A percentile compares a stretch with the other conserved stretches of the same genome.
Evolutionary conservation across 2,797 vertebrate genomes (phyloP).

Genomic region (Xerus rutilus): DNA sequence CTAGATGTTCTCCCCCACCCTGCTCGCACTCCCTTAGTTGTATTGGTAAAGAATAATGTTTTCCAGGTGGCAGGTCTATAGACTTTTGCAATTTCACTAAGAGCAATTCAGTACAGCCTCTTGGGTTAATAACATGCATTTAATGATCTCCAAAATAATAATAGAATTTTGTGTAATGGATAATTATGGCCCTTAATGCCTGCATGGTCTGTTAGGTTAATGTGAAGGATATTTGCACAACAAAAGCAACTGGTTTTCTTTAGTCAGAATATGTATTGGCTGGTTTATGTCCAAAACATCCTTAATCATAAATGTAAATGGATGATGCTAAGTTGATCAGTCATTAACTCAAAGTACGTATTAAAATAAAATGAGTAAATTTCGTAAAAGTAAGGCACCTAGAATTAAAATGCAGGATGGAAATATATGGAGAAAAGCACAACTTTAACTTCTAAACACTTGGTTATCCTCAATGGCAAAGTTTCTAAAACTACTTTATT

Average conservation of each 20-base stretch:
- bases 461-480: constrained; percentile 10
- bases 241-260: constrained; percentile 68
- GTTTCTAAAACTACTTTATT: constrained; percentile 46
- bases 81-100: constrained; percentile 82
- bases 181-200: constrained; percentile 66
- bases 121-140: constrained; percentile 76
- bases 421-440: not conserved
- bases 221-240: constrained; percentile 66
- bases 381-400: constrained; percentile 35
- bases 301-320: constrained; percentile 43
- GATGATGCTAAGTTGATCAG: constrained; percentile 17
- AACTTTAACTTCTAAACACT: not conserved
- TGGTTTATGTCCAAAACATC: constrained; percentile 41
- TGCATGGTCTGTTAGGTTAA: not conserved
- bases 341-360: constrained; percentile 54
- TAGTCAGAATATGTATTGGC: constrained; percentile 52
- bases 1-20: not conserved
- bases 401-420: constrained; percentile 51
- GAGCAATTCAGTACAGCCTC: constrained; percentile 74
- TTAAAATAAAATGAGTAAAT: constrained; percentile 55
- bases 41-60: constrained; percentile 70
- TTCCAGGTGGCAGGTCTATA: constrained; percentile 70
- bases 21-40: not conserved
- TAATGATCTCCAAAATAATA: constrained; percentile 79
- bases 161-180: constrained; percentile 69